phyloP scores from a whole-genome alignment of 2,888 invertebrate species.

The Archips xylosteana region DNA sequence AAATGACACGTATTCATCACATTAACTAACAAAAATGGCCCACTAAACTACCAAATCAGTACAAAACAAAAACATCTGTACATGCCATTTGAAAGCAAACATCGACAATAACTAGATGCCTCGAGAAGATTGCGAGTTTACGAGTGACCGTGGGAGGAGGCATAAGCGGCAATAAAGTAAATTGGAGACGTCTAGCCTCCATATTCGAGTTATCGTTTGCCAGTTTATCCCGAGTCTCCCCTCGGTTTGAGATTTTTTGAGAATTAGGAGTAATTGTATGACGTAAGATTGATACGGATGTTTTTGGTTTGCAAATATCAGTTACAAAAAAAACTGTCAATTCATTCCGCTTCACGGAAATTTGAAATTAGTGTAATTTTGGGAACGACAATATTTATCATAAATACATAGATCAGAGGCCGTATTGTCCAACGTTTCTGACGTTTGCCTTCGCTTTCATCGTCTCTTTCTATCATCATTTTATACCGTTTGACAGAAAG shows the following conservation, averaged over 20 bases:
- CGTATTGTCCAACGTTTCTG: no score
- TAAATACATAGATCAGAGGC: no score
- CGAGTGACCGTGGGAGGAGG: slow-evolving; percentile 45
- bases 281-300: neutral
- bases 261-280: slow-evolving; percentile 29
- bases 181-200: slow-evolving; percentile 50
- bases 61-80: neutral
- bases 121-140: slow-evolving; percentile 33
- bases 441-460: no score
- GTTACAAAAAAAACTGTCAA: neutral
- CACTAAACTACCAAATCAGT: no score
- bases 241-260: slow-evolving; percentile 12
- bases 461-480: no score
- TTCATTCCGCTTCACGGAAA: no score
- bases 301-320: neutral
- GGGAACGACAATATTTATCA: no score
- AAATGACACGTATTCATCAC: no score
- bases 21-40: no score
- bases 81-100: slow-evolving; percentile 24
- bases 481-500: no score
- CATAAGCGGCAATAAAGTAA: slow-evolving; percentile 57
- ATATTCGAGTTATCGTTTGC: slow-evolving; percentile 39
- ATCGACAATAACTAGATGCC: slow-evolving; percentile 36
- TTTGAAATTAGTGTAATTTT: no score
- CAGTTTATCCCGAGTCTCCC: slow-evolving; percentile 26